Percentiles rank a stretch among this genome's conserved stretches.
Evolutionary conservation across 2,113 vertebrate species (phyloP).

Genomic region (Apaloderma vittatum): DNA sequence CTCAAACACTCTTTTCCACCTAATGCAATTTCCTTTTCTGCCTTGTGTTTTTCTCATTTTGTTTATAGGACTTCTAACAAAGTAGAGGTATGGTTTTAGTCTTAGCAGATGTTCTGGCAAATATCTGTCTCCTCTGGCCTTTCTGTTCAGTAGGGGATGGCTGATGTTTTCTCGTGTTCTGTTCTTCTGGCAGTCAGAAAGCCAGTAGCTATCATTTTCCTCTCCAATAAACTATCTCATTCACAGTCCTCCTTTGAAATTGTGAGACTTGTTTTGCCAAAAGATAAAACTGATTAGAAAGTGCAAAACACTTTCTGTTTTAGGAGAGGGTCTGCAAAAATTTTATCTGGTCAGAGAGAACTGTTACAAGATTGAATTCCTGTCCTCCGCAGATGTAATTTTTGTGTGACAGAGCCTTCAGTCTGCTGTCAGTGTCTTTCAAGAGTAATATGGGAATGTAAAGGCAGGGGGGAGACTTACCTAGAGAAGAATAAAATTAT

Average conservation of each 20-base stretch:
- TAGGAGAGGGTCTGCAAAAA: neutral
- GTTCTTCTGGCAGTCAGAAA: neutral
- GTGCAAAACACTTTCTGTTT: neutral
- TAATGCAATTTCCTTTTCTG: neutral
- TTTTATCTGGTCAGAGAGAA: neutral
- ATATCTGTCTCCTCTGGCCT: neutral
- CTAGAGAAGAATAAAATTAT: neutral
- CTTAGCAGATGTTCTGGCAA: neutral
- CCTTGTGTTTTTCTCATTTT: neutral
- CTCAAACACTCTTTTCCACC: neutral
- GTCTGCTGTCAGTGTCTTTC: constrained; percentile 44
- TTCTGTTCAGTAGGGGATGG: neutral
- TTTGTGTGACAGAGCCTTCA: constrained; percentile 45
- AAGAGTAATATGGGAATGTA: neutral
- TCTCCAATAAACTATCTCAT: neutral
- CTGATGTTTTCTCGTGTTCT: neutral
- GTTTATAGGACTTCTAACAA: neutral
- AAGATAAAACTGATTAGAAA: neutral
- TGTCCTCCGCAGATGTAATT: constrained; percentile 17
- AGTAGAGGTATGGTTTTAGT: neutral
- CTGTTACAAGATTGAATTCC: constrained; percentile 47
- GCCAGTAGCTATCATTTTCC: neutral
- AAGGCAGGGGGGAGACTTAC: neutral
- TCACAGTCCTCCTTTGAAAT: neutral
- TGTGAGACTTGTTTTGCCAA: neutral